Evolutionary conservation across 2,888 invertebrate species (phyloP), one percentile per base, ranked within the genome.

Genomic region (Drosophila mimetica): DNA sequence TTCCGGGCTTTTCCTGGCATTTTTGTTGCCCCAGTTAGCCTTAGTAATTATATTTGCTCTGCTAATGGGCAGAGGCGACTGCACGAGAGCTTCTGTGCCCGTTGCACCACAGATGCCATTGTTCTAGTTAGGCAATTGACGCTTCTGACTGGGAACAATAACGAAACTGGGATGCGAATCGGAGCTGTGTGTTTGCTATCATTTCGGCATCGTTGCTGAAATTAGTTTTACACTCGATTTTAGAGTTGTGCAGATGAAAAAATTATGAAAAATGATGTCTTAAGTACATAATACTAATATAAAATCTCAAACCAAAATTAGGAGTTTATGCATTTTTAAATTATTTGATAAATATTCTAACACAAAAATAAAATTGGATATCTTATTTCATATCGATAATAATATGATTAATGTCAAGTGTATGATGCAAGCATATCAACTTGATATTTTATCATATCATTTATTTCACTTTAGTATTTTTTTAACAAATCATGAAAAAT

Each of bases 11-110:
- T 47, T 55, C 34, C 48, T 53, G 50, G 50, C 71, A 53, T 73
- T 57, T 71, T 53, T 69, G 69, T 54, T 79, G 88, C 67, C 86
- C 86, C 65, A 70, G 70, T 72, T 70, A 83, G 86, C 61, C 70
- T 58, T 70, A 48, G 84, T 77, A 86, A 88, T 82, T 82, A 88
- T 88, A 75, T 88, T 86, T 80, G 67, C 84, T 71, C 60, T 66
- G 85, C 79, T 81, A 79, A 80, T 73, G 53, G 71, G 66, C 20
- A 44, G n/a, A 42, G 34, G 48, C 48, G 50, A 28, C 14, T n/a
- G 32, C 42, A 42, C 32, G 32, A 32, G 53, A 34, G 55, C 55
- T 30, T 30, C 53, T 53, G 47, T 46, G 16, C 30, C 46, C 16
- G 46, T 34, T 54, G 32, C 28, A 14, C 47, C 20, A 34, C 39